These are phyloP conservation scores for Ageneiosus marmoratus DNA, from an alignment of 2,113 vertebrate species.

Conservation along the genomic window DNA sequence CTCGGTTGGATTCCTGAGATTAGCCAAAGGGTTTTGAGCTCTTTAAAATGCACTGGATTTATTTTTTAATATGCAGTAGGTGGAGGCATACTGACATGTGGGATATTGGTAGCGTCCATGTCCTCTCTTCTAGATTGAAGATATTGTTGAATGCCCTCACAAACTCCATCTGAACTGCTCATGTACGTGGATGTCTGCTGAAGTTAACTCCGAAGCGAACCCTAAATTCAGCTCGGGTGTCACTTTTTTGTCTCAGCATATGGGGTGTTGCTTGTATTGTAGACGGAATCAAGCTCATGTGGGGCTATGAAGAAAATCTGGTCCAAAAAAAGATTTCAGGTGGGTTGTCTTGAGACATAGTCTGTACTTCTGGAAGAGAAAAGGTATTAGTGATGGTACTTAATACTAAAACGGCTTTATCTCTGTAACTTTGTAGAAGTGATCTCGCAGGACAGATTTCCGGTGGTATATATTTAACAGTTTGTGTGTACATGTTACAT, in stretches of 20 bases:
- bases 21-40: neutral
- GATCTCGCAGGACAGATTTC: neutral
- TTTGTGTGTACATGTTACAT: no score
- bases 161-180: neutral
- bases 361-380: neutral
- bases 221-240: neutral
- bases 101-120: neutral
- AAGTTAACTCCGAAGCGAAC: neutral
- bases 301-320: neutral
- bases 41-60: neutral
- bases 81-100: neutral
- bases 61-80: neutral
- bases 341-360: neutral
- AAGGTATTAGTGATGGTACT: neutral
- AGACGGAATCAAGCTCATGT: neutral
- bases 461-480: no score
- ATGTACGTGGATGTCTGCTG: no score
- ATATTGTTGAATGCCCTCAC: neutral
- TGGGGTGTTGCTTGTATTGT: neutral
- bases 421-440: neutral
- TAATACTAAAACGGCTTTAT: neutral
- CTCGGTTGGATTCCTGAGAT: neutral
- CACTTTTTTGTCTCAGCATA: neutral
- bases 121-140: neutral
- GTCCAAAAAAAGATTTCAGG: neutral